Base-by-base conservation (phyloP, 1,140 invertebrate species). In the Leucophenga varia region DNA sequence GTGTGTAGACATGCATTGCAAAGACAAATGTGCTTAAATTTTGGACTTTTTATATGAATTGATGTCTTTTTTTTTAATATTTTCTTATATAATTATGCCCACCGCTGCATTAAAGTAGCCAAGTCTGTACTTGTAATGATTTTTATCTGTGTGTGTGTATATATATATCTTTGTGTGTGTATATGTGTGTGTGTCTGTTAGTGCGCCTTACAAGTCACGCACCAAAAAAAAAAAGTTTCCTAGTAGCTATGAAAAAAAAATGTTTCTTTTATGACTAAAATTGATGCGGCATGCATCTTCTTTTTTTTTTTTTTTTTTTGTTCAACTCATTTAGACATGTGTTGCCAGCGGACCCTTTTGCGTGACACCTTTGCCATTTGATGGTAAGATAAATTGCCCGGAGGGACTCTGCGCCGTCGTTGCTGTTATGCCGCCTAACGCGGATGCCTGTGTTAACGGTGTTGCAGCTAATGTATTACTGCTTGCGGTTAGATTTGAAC, bases 301-400 rank as follows among this genome's bases (percentile, higher is more conserved):
- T 30, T 10, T 4, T 31, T 18, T 17, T 5, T 10, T 35, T 13
- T 7, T 35, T 9, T 13, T 35, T 10, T 35, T 9, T 35, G 8
- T 35, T 10, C 7, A 10, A 9, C 16, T 39, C 22, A 14, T 47
- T 72, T 75, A 75, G 37, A 75, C 72, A 41, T 75, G 73, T 4
- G 73, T 75, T 32, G 73, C 73, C 47, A 75, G 45, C 13, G 73
- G 63, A 16, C 72, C 72, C 21, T 72, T 72, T 18, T 74, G 72
- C 43, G 52, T 65, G 20, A 59, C 61, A 12, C 69, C 61, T 48
- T 74, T 73, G 42, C 70, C 68, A 60, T 75, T 75, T 35, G 61
- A 69, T 35, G 73, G 68, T 54, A 75, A 36, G 36, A 75, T 75
- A 28, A 75, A 73, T 43, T 75, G 72, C n/a, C 73, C 72, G 53